Evolutionary conservation across 2,888 invertebrate species (phyloP), one percentile per base, ranked within the genome.

Genomic region (Hyles lineata): DNA sequence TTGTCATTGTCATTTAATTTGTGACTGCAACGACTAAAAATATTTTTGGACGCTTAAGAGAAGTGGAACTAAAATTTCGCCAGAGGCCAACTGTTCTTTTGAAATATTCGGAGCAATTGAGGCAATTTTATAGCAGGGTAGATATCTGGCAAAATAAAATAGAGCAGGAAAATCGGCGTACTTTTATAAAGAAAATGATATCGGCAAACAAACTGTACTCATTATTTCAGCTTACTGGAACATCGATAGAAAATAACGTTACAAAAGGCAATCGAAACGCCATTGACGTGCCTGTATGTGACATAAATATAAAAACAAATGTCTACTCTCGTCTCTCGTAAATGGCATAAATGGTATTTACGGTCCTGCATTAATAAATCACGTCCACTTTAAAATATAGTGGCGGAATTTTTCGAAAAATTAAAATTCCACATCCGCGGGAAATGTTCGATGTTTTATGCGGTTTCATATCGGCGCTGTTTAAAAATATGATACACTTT

Each of bases 311-410:
- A 78, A 77, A 80, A 80, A 80, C 78, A 84, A 84, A 87, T 87
- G 85, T 85, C 82, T 84, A 83, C 82, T 82, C 85, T 83, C 88
- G 85, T 87, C 83, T 84, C 84, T 79, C 82, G 83, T 89, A 88
- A 89, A 89, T 85, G 85, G 78, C 83, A 86, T 89, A 89, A 89
- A 90, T 87, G 85, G 83, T 87, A 85, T 90, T 89, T 86, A 87
- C 86, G 85, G 83, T 81, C 82, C 82, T 80, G 87, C 87, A 89
- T 87, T 87, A 90, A 92, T 93, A 92, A 92, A 92, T 92, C 90
- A 91, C 82, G 84, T 80, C 83, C 84, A 88, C 87, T 88, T 90
- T 87, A 90, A 92, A 92, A 91, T 88, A 90, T 85, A 85, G 88
- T 87, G 83, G 80, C 80, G 81, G 83, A 83, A 79, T 81, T 87